Evolutionary conservation across 2,797 vertebrate species (phyloP).

Genomic region (Labroides dimidiatus): DNA sequence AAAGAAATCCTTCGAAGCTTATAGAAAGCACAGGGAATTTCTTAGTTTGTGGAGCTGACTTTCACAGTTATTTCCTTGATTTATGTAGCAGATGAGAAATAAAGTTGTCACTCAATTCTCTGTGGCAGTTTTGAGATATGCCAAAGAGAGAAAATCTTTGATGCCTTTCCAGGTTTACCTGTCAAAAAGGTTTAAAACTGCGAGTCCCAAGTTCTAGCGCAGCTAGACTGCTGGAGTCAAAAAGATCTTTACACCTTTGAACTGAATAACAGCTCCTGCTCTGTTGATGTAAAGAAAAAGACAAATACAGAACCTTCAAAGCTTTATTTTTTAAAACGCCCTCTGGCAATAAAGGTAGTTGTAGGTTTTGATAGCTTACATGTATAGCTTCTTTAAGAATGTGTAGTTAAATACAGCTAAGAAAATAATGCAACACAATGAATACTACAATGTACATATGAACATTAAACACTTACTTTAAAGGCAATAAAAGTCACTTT

Average conservation of each 20-base stretch:
- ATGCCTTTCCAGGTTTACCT: slow-evolving; percentile 76
- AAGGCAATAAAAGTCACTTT: neutral
- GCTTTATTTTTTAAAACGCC: slow-evolving; percentile 41
- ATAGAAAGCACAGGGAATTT: slow-evolving; percentile 77
- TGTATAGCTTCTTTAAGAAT: slow-evolving; percentile 46
- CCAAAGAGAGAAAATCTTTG: slow-evolving; percentile 78
- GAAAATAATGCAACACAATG: slow-evolving; percentile 24
- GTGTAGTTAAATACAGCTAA: slow-evolving; percentile 39
- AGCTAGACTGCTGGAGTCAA: slow-evolving; percentile 58
- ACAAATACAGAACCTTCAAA: slow-evolving; percentile 42
- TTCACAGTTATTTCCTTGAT: slow-evolving; percentile 78
- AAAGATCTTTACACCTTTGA: slow-evolving; percentile 65
- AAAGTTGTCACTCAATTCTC: slow-evolving; percentile 84
- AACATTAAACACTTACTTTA: slow-evolving; percentile 58
- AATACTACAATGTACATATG: slow-evolving; percentile 31
- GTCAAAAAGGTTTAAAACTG: slow-evolving; percentile 74
- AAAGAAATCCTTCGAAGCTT: slow-evolving; percentile 77
- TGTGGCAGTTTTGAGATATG: slow-evolving; percentile 78
- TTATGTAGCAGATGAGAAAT: slow-evolving; percentile 83
- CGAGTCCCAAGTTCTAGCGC: slow-evolving; percentile 60
- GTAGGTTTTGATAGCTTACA: slow-evolving; percentile 32
- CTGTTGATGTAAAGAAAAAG: slow-evolving; percentile 36
- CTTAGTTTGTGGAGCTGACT: slow-evolving; percentile 78
- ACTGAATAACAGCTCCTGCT: slow-evolving; percentile 42
- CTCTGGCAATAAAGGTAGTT: slow-evolving; percentile 31